Evolutionary conservation across 2,888 invertebrate species (phyloP).

Genomic region (Patella caerulea): DNA sequence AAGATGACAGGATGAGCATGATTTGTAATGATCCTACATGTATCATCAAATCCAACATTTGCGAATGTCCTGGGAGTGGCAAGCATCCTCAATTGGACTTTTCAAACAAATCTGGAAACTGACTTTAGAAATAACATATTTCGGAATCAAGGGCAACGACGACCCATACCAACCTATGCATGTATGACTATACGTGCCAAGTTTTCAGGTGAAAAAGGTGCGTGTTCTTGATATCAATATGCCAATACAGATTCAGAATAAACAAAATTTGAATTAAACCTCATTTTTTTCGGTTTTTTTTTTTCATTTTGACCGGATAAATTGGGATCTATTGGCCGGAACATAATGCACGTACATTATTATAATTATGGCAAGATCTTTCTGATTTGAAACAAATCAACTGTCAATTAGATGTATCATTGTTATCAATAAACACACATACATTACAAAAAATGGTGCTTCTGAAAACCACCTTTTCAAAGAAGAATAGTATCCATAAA

Average conservation of each 20-base stretch:
- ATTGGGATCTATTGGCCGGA: too few relatives aligned
- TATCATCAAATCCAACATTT: slow-evolving; percentile 14
- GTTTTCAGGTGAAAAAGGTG: too few relatives aligned
- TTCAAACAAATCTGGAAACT: not conserved
- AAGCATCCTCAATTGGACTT: slow-evolving; percentile 15
- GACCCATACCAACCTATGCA: not conserved
- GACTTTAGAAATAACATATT: not conserved
- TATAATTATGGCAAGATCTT: not conserved
- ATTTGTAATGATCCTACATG: not conserved
- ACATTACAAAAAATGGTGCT: not conserved
- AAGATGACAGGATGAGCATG: slow-evolving; percentile 1
- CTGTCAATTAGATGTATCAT: not conserved
- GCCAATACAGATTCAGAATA: not conserved
- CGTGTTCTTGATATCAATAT: slow-evolving; percentile 8
- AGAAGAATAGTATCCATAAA: too few relatives aligned
- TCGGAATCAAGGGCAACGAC: slow-evolving; percentile 1
- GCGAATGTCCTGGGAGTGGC: slow-evolving; percentile 18
- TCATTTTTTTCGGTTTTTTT: too few relatives aligned
- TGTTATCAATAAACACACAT: not conserved
- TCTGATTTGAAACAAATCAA: not conserved
- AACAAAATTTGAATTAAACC: not conserved
- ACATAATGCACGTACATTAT: too few relatives aligned
- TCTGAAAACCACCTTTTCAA: not conserved
- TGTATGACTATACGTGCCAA: not conserved
- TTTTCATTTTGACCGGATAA: too few relatives aligned